phyloP scores from a whole-genome alignment of 2,797 vertebrate species.

The Vireo griseus region DNA sequence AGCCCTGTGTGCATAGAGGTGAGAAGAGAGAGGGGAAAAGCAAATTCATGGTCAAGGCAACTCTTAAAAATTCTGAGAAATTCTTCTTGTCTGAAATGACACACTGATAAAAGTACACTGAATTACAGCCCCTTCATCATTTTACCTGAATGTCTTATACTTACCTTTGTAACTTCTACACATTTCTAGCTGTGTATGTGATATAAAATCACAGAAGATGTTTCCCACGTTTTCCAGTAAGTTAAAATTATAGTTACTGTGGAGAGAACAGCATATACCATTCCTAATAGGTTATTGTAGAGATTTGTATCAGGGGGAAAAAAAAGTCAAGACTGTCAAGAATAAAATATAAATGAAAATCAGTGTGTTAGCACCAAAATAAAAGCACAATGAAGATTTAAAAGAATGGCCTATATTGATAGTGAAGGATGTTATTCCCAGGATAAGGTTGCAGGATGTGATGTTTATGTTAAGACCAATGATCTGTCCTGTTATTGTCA shows the following conservation, averaged over 20 bases:
- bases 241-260: background rate
- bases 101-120: background rate
- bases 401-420: background rate
- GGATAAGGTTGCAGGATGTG: background rate
- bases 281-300: background rate
- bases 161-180: background rate
- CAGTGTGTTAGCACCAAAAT: background rate
- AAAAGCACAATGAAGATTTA: background rate
- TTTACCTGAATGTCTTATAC: background rate
- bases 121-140: background rate
- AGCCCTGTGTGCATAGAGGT: fast-evolving
- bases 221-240: background rate
- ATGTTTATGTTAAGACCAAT: background rate
- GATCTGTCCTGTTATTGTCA: background rate
- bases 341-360: background rate
- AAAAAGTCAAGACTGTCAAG: background rate
- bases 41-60: background rate
- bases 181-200: background rate
- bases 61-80: background rate
- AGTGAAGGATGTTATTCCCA: background rate
- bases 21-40: background rate
- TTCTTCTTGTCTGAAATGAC: background rate
- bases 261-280: background rate
- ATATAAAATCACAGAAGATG: background rate
- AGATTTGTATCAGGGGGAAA: background rate